Evolutionary conservation across 1,140 invertebrate species (phyloP), one percentile per base, ranked within the genome.

Genomic region (Argopecten irradians): DNA sequence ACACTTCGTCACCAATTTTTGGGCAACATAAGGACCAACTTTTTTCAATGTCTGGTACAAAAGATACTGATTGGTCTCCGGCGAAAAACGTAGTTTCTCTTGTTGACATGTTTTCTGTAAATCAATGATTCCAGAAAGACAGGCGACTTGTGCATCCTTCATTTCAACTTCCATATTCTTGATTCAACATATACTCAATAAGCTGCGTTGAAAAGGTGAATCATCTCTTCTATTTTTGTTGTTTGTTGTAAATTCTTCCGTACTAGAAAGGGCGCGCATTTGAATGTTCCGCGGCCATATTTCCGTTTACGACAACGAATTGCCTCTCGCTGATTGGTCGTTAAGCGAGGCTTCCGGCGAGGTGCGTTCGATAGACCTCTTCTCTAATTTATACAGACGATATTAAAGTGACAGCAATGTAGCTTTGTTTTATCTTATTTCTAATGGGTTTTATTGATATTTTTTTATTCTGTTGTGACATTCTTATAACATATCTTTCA

Each of bases 1-100:
- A 94, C 94, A 91, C 91, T 93, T 94, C 35, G 90, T 91, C 1
- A 94, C 91, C 5, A 94, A 88, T 89, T 94, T 94, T 89, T 94
- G 93, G 16, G 93, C 93, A 11, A 91, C 90, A 55, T 90, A 91
- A 33, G 93, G 92, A 3, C 93, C 93, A 5, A 94, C 55, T 89
- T 94, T 93, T 88, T 93, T 93, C 84, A 94, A 34, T 11, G 92
- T 94, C 33, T 91, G 89, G 84, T 94, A 93, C 2, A 94, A 87
- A 9, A 94, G 89, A 88, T 90, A 94, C 85, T 91, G 89, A 85
- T 94, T 94, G 2, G 94, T 94, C 86, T 94, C 94, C 5, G 85
- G 19, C 28, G 94, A 94, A 84, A 94, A 93, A 35, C 91, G 90
- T 14, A 94, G 43, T 85, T 93, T 91, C 85, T 91, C 89, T 28